Evolutionary conservation across 2,113 vertebrate species (phyloP).

Genomic region (Xenopus borealis): DNA sequence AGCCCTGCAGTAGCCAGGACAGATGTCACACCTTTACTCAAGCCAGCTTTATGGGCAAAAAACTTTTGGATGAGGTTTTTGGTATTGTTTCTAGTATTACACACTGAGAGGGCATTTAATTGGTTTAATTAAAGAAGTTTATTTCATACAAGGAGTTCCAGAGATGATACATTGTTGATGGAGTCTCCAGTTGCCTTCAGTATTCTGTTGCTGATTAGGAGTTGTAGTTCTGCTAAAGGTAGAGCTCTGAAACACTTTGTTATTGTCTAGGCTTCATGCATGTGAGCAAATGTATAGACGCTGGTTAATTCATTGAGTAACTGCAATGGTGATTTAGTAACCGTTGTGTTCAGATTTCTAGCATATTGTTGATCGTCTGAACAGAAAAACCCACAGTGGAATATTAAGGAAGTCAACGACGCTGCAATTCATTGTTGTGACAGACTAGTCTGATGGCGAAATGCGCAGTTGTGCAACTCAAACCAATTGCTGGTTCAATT

Average conservation of each 20-base stretch:
- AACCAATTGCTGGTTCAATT: neutral
- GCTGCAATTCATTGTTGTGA: neutral
- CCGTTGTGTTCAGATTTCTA: neutral
- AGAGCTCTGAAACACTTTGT: too few species aligned
- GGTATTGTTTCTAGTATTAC: constrained; percentile 81
- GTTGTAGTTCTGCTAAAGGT: too few species aligned
- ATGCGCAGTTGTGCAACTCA: constrained; percentile 26
- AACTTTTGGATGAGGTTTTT: constrained; percentile 76
- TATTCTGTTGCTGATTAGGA: too few species aligned
- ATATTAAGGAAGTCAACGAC: neutral
- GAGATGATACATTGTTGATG: too few species aligned
- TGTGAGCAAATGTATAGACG: too few species aligned
- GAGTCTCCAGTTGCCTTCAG: too few species aligned
- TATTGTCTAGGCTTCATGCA: too few species aligned
- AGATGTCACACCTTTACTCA: constrained; percentile 71
- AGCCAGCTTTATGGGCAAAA: constrained; percentile 75
- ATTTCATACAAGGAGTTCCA: constrained; percentile 60
- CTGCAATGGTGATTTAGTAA: neutral
- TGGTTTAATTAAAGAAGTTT: constrained; percentile 85
- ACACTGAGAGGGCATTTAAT: constrained; percentile 79
- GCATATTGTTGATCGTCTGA: neutral
- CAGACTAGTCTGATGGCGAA: neutral
- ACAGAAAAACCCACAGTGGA: neutral
- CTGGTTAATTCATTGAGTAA: neutral
- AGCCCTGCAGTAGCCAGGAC: constrained; percentile 62